Conservation (phyloP, 2,797 vertebrate genomes). For the Buceros bicornis region DNA sequence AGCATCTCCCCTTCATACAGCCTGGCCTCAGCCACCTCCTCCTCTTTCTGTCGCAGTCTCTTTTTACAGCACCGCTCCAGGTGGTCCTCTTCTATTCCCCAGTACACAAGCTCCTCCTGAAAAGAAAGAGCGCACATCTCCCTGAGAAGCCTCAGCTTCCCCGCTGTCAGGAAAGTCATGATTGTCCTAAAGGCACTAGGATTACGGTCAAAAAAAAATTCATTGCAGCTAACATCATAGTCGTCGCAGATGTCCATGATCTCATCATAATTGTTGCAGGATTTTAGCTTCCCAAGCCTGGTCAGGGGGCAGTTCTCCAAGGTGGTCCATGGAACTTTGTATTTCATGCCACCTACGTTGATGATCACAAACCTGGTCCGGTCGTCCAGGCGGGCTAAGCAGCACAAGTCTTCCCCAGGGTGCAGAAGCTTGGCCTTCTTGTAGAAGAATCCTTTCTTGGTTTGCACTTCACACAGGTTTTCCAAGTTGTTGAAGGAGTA, state of each 20-base stretch:
- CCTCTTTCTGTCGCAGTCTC: constrained; percentile 80
- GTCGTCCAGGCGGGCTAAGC: constrained; percentile 75
- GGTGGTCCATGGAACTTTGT: constrained; percentile 93
- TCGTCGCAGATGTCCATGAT: constrained; percentile 96
- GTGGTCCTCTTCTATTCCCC: constrained; percentile 85
- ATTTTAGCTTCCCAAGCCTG: constrained; percentile 89
- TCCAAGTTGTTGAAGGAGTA: constrained; percentile 86
- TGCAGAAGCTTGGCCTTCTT: constrained; percentile 87
- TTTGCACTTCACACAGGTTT: constrained; percentile 84
- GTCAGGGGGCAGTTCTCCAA: constrained; percentile 93
- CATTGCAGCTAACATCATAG: constrained; percentile 92
- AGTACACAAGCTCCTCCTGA: constrained; percentile 88
- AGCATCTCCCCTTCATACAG: constrained; percentile 59
- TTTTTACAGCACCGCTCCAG: constrained; percentile 85
- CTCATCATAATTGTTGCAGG: constrained; percentile 91
- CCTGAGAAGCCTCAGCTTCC: constrained; percentile 91
- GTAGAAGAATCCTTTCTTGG: constrained; percentile 90
- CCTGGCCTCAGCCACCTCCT: constrained; percentile 79
- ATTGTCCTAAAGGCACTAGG: constrained; percentile 95
- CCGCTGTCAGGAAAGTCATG: constrained; percentile 92
- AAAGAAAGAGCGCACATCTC: constrained; percentile 96
- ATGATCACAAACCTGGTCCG: constrained; percentile 87
- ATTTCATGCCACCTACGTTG: constrained; percentile 94
- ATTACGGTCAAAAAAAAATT: constrained; percentile 97
- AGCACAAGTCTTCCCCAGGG: constrained; percentile 76